phyloP scores from a whole-genome alignment of 1,140 invertebrate species.

The Drosophila nigrodunni region DNA sequence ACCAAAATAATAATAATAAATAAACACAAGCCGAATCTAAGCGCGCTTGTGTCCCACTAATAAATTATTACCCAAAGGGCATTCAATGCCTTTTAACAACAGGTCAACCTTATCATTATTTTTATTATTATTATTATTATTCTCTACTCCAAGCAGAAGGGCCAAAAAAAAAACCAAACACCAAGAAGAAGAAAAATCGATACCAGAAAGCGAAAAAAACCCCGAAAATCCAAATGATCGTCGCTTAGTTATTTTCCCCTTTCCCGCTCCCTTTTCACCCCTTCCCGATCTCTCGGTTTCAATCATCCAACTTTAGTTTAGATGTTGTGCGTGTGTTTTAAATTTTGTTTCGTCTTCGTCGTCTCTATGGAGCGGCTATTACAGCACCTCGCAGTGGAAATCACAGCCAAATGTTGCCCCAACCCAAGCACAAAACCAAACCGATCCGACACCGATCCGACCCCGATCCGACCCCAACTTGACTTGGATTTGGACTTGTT shows the following conservation, averaged over 20 bases:
- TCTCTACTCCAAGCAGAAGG: constrained; percentile 57
- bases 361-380: constrained; percentile 48
- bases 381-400: constrained; percentile 61
- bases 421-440: not conserved
- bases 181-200: constrained; percentile 56
- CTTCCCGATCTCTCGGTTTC: not conserved
- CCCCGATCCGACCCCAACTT: constrained; percentile 4
- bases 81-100: constrained; percentile 84
- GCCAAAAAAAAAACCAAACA: constrained; percentile 44
- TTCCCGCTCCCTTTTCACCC: not conserved
- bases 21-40: constrained; percentile 72
- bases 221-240: constrained; percentile 69
- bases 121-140: constrained; percentile 83
- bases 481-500: constrained; percentile 52
- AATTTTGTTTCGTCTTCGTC: constrained; percentile 69
- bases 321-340: constrained; percentile 76
- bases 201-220: constrained; percentile 52
- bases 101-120: constrained; percentile 84
- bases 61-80: constrained; percentile 84
- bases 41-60: constrained; percentile 73
- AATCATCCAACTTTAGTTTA: constrained; percentile 52
- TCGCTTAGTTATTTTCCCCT: constrained; percentile 55
- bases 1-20: constrained; percentile 57
- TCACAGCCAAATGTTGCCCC: constrained; percentile 58
- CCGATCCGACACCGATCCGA: not conserved